Percentiles rank a stretch among this genome's conserved stretches.
Conservation (phyloP, 2,113 vertebrate genomes). For the Mus spicilegus region DNA sequence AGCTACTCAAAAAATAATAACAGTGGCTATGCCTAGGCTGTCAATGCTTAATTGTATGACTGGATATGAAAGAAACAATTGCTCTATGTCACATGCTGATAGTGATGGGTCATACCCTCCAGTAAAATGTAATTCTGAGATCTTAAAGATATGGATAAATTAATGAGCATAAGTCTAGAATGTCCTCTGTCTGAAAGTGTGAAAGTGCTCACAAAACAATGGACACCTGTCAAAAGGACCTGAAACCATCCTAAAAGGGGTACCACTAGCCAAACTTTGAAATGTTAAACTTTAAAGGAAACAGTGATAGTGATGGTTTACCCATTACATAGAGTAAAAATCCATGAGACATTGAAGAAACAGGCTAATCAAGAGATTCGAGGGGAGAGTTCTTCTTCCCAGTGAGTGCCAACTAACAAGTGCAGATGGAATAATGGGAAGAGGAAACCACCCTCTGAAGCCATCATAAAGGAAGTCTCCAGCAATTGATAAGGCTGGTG, state of each 20-base stretch:
- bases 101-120: background rate
- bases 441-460: background rate
- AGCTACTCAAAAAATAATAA: background rate
- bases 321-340: background rate
- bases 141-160: background rate
- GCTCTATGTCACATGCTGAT: background rate
- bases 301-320: background rate
- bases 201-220: too few relatives aligned
- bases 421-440: background rate
- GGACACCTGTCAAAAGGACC: background rate
- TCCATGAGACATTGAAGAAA: background rate
- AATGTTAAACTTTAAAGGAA: background rate
- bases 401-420: background rate
- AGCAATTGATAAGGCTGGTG: background rate
- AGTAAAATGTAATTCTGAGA: background rate
- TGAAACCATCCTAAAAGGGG: background rate
- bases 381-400: background rate
- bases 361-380: background rate
- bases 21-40: background rate
- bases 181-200: background rate
- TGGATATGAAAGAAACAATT: background rate
- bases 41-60: background rate
- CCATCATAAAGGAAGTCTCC: background rate
- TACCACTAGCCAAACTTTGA: background rate
- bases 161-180: background rate